Evolutionary conservation across 2,888 invertebrate species (phyloP).

Genomic region (Mantis religiosa): DNA sequence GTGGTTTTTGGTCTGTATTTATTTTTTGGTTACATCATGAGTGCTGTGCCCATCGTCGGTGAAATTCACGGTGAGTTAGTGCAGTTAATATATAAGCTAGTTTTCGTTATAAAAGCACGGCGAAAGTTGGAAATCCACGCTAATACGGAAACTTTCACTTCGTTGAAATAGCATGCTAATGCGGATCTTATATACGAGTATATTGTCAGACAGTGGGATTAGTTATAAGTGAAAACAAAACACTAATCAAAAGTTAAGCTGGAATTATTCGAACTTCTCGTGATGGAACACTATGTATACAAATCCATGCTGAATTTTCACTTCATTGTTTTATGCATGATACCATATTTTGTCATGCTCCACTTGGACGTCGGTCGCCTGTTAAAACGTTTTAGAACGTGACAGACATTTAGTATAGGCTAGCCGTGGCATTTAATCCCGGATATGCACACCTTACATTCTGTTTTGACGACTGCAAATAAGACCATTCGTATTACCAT

Average conservation of each 20-base stretch:
- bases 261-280: neutral
- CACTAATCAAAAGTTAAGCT: neutral
- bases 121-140: neutral
- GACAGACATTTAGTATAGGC: neutral
- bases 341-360: too few species aligned
- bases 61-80: slow-evolving; percentile 15
- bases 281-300: neutral
- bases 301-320: neutral
- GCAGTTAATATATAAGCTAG: neutral
- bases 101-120: neutral
- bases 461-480: neutral
- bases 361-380: too few species aligned
- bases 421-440: neutral
- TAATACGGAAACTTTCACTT: neutral
- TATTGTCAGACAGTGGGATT: neutral
- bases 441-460: too few species aligned
- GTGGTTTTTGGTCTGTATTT: neutral
- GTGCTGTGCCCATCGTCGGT: neutral
- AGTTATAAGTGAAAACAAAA: neutral
- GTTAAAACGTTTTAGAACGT: neutral
- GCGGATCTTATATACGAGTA: neutral
- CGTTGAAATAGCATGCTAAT: neutral
- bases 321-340: too few species aligned
- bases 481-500: neutral
- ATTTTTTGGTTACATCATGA: slow-evolving; percentile 11